Percentiles rank a stretch among this genome's conserved stretches.
Evolutionary conservation across 92 coral and sea anemone genomes (phyloP).

Genomic region (Zoanthus solanderi): DNA sequence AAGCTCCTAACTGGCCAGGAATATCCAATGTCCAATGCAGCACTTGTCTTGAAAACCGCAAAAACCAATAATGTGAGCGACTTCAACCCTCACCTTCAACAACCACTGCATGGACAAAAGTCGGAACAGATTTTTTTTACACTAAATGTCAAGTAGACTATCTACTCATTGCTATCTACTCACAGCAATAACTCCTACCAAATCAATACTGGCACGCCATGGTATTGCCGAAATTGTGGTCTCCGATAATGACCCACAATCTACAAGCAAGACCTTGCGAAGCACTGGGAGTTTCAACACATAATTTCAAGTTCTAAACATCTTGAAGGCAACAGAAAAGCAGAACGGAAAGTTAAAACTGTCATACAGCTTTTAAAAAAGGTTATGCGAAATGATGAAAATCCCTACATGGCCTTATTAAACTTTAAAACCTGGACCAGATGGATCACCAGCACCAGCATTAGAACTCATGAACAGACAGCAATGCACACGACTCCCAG

Average conservation of each 20-base stretch:
- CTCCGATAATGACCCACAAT: background rate
- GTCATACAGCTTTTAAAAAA: background rate
- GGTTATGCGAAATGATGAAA: slow-evolving; percentile 29
- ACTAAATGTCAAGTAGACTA: too few relatives aligned
- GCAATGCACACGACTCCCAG: background rate
- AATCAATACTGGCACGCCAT: slow-evolving; percentile 39
- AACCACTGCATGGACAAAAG: too few relatives aligned
- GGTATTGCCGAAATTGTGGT: slow-evolving; percentile 9
- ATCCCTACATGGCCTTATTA: slow-evolving; percentile 39
- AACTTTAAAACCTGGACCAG: slow-evolving; percentile 50
- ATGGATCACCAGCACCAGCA: slow-evolving; percentile 55
- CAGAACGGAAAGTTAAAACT: slow-evolving; percentile 30
- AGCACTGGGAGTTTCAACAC: slow-evolving; percentile 31
- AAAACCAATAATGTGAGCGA: too few relatives aligned
- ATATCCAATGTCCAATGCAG: too few relatives aligned
- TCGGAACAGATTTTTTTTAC: too few relatives aligned
- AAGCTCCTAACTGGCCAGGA: too few relatives aligned
- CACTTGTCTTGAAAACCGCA: too few relatives aligned
- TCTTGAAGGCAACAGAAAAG: slow-evolving; percentile 58
- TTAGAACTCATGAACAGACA: slow-evolving; percentile 17
- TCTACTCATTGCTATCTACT: background rate
- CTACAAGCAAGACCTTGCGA: background rate
- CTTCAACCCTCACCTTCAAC: too few relatives aligned
- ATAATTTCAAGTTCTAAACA: background rate
- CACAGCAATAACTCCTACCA: slow-evolving; percentile 35